Evolutionary conservation across 1,140 invertebrate genomes (phyloP).

Genomic region (Eufriesea mexicana): DNA sequence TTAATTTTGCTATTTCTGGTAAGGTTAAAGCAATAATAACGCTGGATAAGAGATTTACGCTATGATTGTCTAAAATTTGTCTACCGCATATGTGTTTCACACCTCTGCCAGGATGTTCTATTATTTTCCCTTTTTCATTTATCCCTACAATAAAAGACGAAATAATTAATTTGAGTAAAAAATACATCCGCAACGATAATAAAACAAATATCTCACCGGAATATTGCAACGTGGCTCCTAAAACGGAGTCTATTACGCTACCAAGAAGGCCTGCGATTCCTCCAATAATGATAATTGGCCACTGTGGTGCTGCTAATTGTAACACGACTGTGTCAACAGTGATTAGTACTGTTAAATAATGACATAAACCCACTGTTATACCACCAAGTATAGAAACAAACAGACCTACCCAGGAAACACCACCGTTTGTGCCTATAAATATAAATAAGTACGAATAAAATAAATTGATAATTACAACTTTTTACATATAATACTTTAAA

Average conservation of each 20-base stretch:
- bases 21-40: conserved; percentile 89
- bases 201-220: conserved; percentile 85
- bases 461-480: neutral
- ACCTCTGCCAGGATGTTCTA: conserved; percentile 87
- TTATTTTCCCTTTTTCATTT: conserved; percentile 87
- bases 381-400: conserved; percentile 90
- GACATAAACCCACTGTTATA: conserved; percentile 87
- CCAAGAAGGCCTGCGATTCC: conserved; percentile 89
- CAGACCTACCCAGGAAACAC: conserved; percentile 88
- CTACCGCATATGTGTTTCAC: conserved; percentile 90
- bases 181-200: neutral
- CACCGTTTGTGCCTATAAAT: conserved; percentile 91
- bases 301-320: conserved; percentile 87
- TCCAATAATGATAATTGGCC: conserved; percentile 90
- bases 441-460: conserved; percentile 14
- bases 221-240: conserved; percentile 93
- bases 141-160: conserved; percentile 83
- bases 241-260: conserved; percentile 91
- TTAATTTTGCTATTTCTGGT: conserved; percentile 87
- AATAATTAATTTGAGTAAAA: conserved; percentile 32
- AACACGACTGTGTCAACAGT: conserved; percentile 85
- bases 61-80: conserved; percentile 93
- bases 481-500: no score
- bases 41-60: conserved; percentile 93
- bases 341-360: conserved; percentile 87